phyloP scores from a whole-genome alignment of 2,113 vertebrate species.

The Mohoua ochrocephala region DNA sequence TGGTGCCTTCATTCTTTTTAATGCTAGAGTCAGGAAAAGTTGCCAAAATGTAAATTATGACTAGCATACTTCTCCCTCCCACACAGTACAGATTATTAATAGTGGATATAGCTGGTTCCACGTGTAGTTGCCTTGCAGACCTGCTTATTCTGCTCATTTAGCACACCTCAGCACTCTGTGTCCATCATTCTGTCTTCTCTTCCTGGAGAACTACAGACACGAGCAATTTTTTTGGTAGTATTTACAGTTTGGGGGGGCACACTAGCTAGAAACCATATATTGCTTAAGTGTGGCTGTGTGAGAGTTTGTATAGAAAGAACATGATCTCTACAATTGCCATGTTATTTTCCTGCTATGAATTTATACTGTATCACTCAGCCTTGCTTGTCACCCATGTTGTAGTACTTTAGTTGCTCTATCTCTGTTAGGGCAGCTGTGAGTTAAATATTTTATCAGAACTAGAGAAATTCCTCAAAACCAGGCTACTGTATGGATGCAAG shows the following conservation, averaged over 20 bases:
- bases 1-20: not conserved
- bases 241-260: not conserved
- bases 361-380: not conserved
- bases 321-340: not conserved
- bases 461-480: not conserved
- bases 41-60: not conserved
- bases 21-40: not conserved
- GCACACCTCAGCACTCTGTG: not conserved
- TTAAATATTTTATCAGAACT: constrained; percentile 4
- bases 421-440: not conserved
- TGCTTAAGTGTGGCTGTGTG: not conserved
- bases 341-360: not conserved
- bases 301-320: not conserved
- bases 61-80: not conserved
- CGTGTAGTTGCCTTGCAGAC: not conserved
- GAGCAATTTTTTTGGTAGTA: not conserved
- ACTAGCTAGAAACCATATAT: not conserved
- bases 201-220: not conserved
- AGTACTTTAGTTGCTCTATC: not conserved
- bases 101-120: not conserved
- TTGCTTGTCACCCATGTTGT: not conserved
- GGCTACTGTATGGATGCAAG: not conserved
- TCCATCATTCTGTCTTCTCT: not conserved
- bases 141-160: not conserved
- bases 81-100: not conserved